Conservation (phyloP, 2,797 vertebrate genomes). For the Anguilla pacifica region DNA sequence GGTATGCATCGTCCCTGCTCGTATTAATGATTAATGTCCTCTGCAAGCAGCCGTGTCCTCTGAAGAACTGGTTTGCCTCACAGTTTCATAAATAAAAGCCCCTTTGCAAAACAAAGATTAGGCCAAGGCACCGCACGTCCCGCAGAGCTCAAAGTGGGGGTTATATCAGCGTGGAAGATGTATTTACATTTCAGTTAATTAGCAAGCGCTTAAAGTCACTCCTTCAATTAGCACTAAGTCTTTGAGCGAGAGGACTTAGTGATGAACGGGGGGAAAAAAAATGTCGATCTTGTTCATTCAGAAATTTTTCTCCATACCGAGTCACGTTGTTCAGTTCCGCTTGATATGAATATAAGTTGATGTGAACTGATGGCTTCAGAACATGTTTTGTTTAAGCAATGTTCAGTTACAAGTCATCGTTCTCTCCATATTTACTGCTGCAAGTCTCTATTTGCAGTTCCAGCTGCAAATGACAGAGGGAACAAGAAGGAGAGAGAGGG, state of each 20-base stretch:
- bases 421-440: background rate
- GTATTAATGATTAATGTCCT: slow-evolving; percentile 48
- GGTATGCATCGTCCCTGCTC: slow-evolving; percentile 56
- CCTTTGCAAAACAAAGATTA: slow-evolving; percentile 7
- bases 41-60: slow-evolving; percentile 41
- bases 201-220: slow-evolving; percentile 41
- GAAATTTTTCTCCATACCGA: background rate
- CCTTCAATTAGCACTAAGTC: slow-evolving; percentile 48
- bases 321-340: background rate
- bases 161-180: slow-evolving; percentile 4
- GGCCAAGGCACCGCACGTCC: background rate
- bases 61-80: slow-evolving; percentile 35
- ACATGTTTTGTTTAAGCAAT: background rate
- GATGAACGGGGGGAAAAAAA: slow-evolving; percentile 40
- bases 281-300: background rate
- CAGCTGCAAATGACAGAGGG: background rate
- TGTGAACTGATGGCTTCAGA: background rate
- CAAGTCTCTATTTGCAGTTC: background rate
- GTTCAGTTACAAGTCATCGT: background rate
- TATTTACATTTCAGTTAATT: slow-evolving; percentile 44
- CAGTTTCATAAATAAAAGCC: slow-evolving; percentile 35
- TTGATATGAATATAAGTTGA: background rate
- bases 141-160: background rate
- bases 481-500: background rate
- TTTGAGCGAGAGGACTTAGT: slow-evolving; percentile 34